These are phyloP conservation scores for Drosophila ambigua DNA, from an alignment of 1,140 invertebrate species.

Conservation along the genomic window DNA sequence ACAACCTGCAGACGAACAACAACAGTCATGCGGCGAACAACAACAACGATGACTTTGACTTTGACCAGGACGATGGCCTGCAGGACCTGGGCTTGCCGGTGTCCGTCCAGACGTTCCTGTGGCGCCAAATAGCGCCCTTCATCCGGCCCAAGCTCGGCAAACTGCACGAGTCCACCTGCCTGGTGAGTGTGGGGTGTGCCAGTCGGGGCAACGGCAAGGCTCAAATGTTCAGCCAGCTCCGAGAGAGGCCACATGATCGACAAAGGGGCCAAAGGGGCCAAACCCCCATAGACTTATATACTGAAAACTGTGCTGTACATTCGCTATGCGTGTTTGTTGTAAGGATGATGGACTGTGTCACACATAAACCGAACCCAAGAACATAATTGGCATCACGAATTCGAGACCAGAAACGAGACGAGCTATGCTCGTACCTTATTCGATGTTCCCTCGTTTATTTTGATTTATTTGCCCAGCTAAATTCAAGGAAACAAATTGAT, in stretches of 20 bases:
- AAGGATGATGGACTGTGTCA: conserved; percentile 70
- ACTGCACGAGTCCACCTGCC: conserved; percentile 97
- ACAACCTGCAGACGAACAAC: conserved; percentile 69
- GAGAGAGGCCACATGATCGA: conserved; percentile 7
- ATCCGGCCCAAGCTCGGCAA: conserved; percentile 96
- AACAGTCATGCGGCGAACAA: conserved; percentile 80
- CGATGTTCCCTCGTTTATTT: conserved; percentile 51
- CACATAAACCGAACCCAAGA: conserved; percentile 12
- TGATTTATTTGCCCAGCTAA: conserved; percentile 41
- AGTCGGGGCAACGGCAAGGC: conserved; percentile 2
- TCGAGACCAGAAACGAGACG: conserved; percentile 9
- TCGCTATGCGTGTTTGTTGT: conserved; percentile 79
- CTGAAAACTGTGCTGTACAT: conserved; percentile 70
- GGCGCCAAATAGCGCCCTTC: conserved; percentile 98
- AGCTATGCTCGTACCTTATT: conserved; percentile 28
- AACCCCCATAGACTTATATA: background rate
- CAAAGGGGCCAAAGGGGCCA: too few relatives aligned
- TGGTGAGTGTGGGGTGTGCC: conserved; percentile 88
- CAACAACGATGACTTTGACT: conserved; percentile 83
- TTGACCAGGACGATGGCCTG: conserved; percentile 85
- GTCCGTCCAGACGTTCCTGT: conserved; percentile 98
- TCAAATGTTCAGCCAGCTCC: background rate
- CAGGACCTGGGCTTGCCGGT: conserved; percentile 94
- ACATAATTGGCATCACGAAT: conserved; percentile 51
- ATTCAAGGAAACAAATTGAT: conserved; percentile 18